Evolutionary conservation across 1,140 invertebrate species (phyloP).

Genomic region (Asbolus verrucosus): DNA sequence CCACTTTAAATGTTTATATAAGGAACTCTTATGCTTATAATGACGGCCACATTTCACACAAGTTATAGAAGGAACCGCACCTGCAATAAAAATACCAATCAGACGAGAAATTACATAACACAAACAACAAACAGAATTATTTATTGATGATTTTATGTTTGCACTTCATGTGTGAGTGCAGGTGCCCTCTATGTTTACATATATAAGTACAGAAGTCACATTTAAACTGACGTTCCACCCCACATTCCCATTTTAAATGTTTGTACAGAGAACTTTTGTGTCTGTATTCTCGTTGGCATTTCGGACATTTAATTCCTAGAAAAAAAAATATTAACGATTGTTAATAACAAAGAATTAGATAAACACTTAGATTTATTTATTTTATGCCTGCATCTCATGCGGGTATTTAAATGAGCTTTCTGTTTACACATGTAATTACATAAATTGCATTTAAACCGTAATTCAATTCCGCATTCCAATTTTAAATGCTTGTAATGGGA

Average conservation of each 20-base stretch:
- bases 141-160: constrained; percentile 50
- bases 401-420: too few species aligned
- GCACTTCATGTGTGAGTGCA: constrained; percentile 55
- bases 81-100: background rate
- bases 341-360: too few species aligned
- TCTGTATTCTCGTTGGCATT: constrained; percentile 58
- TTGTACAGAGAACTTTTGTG: constrained; percentile 67
- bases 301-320: constrained; percentile 6
- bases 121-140: constrained; percentile 3
- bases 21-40: constrained; percentile 63
- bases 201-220: constrained; percentile 68
- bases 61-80: background rate
- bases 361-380: too few species aligned
- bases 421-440: too few species aligned
- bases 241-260: constrained; percentile 71
- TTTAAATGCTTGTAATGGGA: too few species aligned
- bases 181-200: constrained; percentile 58
- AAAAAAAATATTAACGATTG: too few species aligned
- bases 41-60: constrained; percentile 50
- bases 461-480: too few species aligned
- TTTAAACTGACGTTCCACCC: constrained; percentile 69
- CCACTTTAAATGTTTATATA: constrained; percentile 70
- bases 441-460: too few species aligned
- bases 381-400: too few species aligned
- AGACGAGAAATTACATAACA: background rate